Evolutionary conservation across 2,797 vertebrate species (phyloP).

Genomic region (Lithobates pipiens): DNA sequence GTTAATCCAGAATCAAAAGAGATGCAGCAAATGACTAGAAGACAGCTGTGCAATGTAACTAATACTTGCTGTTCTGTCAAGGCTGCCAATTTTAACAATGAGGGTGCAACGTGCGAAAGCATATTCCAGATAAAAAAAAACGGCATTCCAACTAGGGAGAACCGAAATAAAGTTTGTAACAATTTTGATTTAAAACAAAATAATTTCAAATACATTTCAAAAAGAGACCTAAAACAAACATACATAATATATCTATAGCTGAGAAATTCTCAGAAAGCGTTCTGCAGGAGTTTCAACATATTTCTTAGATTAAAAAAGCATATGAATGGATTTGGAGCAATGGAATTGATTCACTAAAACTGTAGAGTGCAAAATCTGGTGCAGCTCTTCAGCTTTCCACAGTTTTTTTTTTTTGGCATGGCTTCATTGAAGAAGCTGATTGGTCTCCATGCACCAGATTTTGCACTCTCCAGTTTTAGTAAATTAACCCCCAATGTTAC

Average conservation of each 20-base stretch:
- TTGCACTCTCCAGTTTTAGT: no score
- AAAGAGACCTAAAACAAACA: not conserved
- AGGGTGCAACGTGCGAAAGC: not conserved
- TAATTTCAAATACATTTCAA: no score
- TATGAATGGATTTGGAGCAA: not conserved
- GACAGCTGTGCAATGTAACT: conserved; percentile 39
- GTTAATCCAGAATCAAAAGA: conserved; percentile 48
- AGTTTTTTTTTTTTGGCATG: no score
- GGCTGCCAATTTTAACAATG: not conserved
- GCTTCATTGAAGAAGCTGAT: no score
- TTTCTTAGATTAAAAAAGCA: not conserved
- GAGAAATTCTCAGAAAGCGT: not conserved
- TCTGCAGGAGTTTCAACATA: not conserved
- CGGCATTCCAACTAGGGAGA: not conserved
- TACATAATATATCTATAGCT: not conserved
- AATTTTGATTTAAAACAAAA: not conserved
- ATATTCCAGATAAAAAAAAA: not conserved
- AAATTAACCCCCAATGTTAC: no score
- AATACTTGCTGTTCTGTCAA: conserved; percentile 11
- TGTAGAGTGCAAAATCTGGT: no score
- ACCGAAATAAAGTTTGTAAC: not conserved
- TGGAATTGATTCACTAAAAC: not conserved
- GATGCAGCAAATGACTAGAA: conserved; percentile 34
- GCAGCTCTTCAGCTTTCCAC: no score
- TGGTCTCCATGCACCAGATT: no score